Percentiles rank a stretch among this genome's conserved stretches.
phyloP scores from a whole-genome alignment of 1,140 invertebrate genomes.

The Drosophila setifemur region DNA sequence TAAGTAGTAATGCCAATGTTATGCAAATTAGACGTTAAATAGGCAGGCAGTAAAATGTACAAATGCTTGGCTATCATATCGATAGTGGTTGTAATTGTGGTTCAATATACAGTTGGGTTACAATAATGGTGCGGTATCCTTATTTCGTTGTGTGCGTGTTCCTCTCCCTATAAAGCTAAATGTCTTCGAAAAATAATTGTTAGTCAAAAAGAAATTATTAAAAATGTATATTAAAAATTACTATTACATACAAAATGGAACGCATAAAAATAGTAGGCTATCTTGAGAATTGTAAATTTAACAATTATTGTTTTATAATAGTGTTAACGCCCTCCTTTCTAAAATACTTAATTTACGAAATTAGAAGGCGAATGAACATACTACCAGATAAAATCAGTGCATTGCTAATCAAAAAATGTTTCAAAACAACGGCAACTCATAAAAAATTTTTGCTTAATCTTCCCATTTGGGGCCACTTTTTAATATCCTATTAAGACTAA shows the following conservation, averaged over 20 bases:
- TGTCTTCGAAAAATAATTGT: constrained; percentile 4
- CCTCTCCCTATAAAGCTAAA: too few species aligned
- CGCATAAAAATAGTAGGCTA: neutral
- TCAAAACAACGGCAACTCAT: too few species aligned
- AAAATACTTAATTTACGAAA: neutral
- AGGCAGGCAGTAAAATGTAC: constrained; percentile 62
- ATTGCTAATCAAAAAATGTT: neutral
- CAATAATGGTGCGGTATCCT: constrained; percentile 25
- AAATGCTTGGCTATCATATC: constrained; percentile 43
- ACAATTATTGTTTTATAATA: neutral
- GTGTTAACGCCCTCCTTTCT: neutral
- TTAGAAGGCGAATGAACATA: neutral
- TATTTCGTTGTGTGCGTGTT: constrained; percentile 5
- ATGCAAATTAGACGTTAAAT: constrained; percentile 61
- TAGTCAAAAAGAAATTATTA: neutral
- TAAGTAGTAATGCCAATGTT: constrained; percentile 64
- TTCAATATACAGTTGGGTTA: constrained; percentile 37
- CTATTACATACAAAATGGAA: too few species aligned
- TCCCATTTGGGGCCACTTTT: too few species aligned
- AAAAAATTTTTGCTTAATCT: too few species aligned
- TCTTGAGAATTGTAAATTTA: neutral
- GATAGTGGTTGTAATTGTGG: constrained; percentile 44
- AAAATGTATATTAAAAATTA: neutral
- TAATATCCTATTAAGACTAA: neutral
- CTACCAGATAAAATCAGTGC: neutral